Percentiles rank a stretch among this genome's conserved stretches.
Conservation (phyloP, 2,113 vertebrate species). For the Rissa tridactyla region DNA sequence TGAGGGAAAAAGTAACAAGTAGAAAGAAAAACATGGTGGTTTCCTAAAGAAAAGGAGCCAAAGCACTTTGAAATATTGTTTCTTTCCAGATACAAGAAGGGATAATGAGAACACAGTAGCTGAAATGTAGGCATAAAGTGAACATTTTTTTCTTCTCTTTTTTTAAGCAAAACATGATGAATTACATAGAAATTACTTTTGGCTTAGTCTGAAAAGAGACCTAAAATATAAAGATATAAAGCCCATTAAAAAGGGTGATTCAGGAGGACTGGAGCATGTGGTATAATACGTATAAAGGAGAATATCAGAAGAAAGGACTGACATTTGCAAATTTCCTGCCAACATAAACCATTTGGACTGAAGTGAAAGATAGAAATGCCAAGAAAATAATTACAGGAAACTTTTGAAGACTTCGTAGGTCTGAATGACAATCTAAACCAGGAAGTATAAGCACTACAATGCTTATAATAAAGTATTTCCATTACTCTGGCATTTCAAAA, state of each 20-base stretch:
- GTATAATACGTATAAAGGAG: background rate
- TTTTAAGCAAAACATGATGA: background rate
- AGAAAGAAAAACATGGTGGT: background rate
- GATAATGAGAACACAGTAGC: background rate
- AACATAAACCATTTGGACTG: conserved; percentile 18
- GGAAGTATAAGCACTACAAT: background rate
- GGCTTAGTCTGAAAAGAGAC: background rate
- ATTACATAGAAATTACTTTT: conserved; percentile 6
- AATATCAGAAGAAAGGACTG: conserved; percentile 17
- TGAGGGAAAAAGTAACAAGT: background rate
- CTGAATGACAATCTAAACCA: conserved; percentile 5
- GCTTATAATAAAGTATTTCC: background rate
- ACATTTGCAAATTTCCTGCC: conserved; percentile 49
- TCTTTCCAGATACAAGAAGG: conserved; percentile 9
- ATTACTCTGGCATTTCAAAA: conserved; percentile 31
- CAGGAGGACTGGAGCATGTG: background rate
- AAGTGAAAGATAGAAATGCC: conserved; percentile 35
- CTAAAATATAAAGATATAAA: background rate
- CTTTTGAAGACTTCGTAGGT: background rate
- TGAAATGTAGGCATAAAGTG: background rate
- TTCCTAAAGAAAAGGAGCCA: conserved; percentile 38
- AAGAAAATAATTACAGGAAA: conserved; percentile 43
- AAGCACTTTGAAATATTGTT: conserved; percentile 19
- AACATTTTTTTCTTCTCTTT: background rate
- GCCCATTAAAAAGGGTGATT: background rate